Base-by-base conservation (phyloP, 1,140 invertebrate genomes). In the Drosophila athabasca region DNA sequence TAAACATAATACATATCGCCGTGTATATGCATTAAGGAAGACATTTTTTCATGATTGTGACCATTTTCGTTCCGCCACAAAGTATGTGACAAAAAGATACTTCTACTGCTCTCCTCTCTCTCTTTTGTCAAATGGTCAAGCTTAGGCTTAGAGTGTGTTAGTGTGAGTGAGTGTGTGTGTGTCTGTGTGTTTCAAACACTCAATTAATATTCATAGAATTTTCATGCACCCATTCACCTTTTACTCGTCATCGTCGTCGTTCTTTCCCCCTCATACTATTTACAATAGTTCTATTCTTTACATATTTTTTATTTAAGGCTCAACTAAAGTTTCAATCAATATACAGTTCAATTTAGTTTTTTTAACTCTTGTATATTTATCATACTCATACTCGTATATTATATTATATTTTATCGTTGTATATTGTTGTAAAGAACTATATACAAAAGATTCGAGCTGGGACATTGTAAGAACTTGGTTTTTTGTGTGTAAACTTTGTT, bases 11-110 rank as follows among this genome's bases (percentile, higher is more conserved):
- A 79, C 82, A 90, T 90, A 87, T 90, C 68, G 87, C 71, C 64
- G 55, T 71, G 74, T 75, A 87, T 89, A 90, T 89, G 82, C 87
- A 87, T 90, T 87, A 84, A 91, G 90, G 90, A 91, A 91, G 90
- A 91, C 90, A 83, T 91, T 91, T 90, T 90, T 91, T 90, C 90
- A 90, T 91, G 90, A 91, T 91, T 91, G 90, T 91, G 90, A 91
- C 90, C 90, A 91, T 90, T 85, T 79, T 73, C 29, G 31, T 79
- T 39, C 35, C 46, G 45, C 17, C 44, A 44, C 41, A 57, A 67
- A 60, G 55, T 69, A 54, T 69, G 52, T 57, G 46, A 79, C 72
- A 53, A 62, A 39, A 39, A 39, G 35, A 5, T 13, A 39, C 11
- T 39, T 3, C 0, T 39, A 39, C 11, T 39, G 35, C 35, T 39